Evolutionary conservation across 1,140 invertebrate genomes (phyloP), one percentile per base, ranked within the genome.

Genomic region (Listronotus bonariensis): DNA sequence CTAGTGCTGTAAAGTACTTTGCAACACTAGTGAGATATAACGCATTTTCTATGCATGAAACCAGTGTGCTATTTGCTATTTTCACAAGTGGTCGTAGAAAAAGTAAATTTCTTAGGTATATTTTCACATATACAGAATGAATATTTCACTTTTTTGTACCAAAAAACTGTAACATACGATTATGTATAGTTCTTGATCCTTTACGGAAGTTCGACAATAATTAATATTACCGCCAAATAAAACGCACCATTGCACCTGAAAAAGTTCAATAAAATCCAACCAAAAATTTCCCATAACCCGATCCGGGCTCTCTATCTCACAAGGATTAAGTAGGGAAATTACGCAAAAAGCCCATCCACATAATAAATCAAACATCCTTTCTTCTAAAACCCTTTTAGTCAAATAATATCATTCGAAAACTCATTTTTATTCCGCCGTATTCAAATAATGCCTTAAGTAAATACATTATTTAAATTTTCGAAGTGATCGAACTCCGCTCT

Each of bases 391-490:
- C 57, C 59, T 62, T 62, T 62, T 62, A 62, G 59, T 42, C 59
- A 62, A 62, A 62, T 62, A 62, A 62, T 62, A 62, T 43, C 51
- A 53, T 45, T 43, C 36, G 12, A 49, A 20, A 20, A 40, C 38
- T 57, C 55, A 32, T 34, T 51, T 57, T 40, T 60, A 36, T 20
- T 26, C 11, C 34, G 8, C 34, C 34, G 11, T 36, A 61, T 62
- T 53, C 41, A 14, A 43, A 32, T 62, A 53, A 62, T 62, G 20
- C 59, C 59, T 62, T 62, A 36, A 53, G 59, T 49, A 62, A 62
- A 62, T 62, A 62, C 59, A 62, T 62, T 62, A 62, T 62, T 62
- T 51, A 60, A 60, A 60, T 60, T 60, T 57, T 20, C 57, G 46
- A 51, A 38, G 34, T 8, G 51, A 62, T 62, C 59, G 49, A 62